Conservation (phyloP, 2,113 vertebrate species). For the Coryphaenoides rupestris region DNA sequence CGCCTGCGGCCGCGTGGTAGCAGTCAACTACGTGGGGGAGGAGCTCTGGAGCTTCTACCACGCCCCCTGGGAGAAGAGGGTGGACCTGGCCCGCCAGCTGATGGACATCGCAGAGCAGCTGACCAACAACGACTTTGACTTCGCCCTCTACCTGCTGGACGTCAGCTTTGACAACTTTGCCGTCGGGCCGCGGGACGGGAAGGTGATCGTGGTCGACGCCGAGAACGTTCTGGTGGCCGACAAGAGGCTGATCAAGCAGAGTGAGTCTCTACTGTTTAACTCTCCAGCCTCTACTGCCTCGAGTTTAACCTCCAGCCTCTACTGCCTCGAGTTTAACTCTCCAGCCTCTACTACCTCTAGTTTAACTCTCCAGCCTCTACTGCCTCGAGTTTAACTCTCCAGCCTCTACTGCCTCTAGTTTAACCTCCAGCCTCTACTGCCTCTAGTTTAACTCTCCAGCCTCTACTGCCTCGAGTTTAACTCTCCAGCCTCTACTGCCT, state of each 20-base stretch:
- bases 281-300: too few species aligned
- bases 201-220: slow-evolving; percentile 97
- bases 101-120: slow-evolving; percentile 99
- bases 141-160: slow-evolving; percentile 97
- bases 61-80: slow-evolving; percentile 93
- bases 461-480: too few species aligned
- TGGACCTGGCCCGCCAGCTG: slow-evolving; percentile 92
- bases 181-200: slow-evolving; percentile 93
- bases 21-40: slow-evolving; percentile 96
- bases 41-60: slow-evolving; percentile 98
- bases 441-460: too few species aligned
- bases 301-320: too few species aligned
- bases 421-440: too few species aligned
- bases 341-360: too few species aligned
- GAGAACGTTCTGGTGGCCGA: slow-evolving; percentile 98
- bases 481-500: too few species aligned
- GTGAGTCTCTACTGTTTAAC: slow-evolving; percentile 73
- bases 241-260: slow-evolving; percentile 95
- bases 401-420: too few species aligned
- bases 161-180: slow-evolving; percentile 99
- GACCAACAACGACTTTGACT: slow-evolving; percentile 99
- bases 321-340: too few species aligned
- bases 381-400: slow-evolving; percentile 4
- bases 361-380: not conserved
- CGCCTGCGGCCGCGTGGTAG: slow-evolving; percentile 95